These are phyloP conservation scores for Anagrus nilaparvatae DNA, from an alignment of 1,140 invertebrate genomes.

Conservation along the genomic window DNA sequence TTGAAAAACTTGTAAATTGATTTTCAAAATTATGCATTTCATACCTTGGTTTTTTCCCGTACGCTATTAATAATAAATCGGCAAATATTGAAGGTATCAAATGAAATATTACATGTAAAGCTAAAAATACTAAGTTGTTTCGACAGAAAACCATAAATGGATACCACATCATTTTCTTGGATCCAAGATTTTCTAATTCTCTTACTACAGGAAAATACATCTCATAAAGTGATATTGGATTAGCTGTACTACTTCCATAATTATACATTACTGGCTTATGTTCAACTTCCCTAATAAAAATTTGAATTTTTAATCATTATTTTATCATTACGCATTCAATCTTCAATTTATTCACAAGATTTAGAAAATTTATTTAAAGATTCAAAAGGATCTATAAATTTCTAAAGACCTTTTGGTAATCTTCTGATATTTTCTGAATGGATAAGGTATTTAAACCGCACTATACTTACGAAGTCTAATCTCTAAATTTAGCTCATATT, in stretches of 20 bases:
- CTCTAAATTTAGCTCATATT: too few species aligned
- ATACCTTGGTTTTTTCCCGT: slow-evolving; percentile 51
- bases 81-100: slow-evolving; percentile 48
- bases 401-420: too few species aligned
- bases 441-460: too few species aligned
- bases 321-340: too few species aligned
- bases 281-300: slow-evolving; percentile 20
- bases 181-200: not conserved
- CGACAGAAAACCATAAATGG: slow-evolving; percentile 10
- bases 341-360: too few species aligned
- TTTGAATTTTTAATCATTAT: too few species aligned
- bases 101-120: slow-evolving; percentile 43
- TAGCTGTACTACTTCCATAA: slow-evolving; percentile 42
- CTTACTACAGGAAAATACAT: too few species aligned
- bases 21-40: slow-evolving; percentile 34
- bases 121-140: slow-evolving; percentile 19
- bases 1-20: slow-evolving; percentile 6
- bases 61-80: slow-evolving; percentile 42
- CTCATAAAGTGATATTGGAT: not conserved
- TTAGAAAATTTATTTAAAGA: too few species aligned
- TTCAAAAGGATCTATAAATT: too few species aligned
- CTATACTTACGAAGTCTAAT: too few species aligned
- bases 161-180: slow-evolving; percentile 17
- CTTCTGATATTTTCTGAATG: too few species aligned
- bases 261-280: slow-evolving; percentile 49